Evolutionary conservation across 2,888 invertebrate species (phyloP).

Genomic region (Caenorhabditis doughertyi): DNA sequence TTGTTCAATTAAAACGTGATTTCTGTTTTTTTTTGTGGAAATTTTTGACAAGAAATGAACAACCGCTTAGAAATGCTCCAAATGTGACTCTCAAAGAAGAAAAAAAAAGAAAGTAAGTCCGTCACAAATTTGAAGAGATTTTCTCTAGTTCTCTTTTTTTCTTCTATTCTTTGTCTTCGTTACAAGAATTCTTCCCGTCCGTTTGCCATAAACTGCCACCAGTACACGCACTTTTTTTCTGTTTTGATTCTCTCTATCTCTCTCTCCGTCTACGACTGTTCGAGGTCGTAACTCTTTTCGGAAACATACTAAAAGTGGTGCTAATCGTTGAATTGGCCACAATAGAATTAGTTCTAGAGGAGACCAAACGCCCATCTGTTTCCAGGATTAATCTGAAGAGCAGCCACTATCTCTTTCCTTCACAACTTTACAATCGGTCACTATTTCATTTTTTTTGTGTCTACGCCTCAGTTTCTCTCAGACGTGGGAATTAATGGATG

Average conservation of each 20-base stretch:
- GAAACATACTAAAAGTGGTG: conserved; percentile 20
- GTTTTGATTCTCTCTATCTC: not conserved
- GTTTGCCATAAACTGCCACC: conserved; percentile 58
- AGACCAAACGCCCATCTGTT: conserved; percentile 24
- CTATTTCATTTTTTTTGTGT: conserved; percentile 9
- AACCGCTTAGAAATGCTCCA: not conserved
- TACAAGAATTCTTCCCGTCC: conserved; percentile 3
- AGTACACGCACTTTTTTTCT: conserved; percentile 36
- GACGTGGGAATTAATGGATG: conserved; percentile 46
- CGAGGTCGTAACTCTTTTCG: conserved; percentile 36
- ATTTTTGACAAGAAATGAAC: too few relatives aligned
- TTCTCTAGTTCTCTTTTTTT: conserved; percentile 10
- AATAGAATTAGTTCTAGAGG: not conserved
- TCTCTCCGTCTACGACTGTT: conserved; percentile 2
- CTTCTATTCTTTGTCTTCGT: conserved; percentile 30
- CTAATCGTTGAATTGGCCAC: conserved; percentile 22
- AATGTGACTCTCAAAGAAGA: not conserved
- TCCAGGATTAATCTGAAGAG: conserved; percentile 19
- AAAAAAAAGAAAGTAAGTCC: conserved; percentile 16
- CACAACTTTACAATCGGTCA: conserved; percentile 53
- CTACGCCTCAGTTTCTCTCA: conserved; percentile 30
- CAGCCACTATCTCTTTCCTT: not conserved
- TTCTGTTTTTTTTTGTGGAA: too few relatives aligned
- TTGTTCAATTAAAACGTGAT: too few relatives aligned
- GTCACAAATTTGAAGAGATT: conserved; percentile 23